Evolutionary conservation across 2,113 vertebrate genomes (phyloP), one percentile per base, ranked within the genome.

Genomic region (Mirounga angustirostris): DNA sequence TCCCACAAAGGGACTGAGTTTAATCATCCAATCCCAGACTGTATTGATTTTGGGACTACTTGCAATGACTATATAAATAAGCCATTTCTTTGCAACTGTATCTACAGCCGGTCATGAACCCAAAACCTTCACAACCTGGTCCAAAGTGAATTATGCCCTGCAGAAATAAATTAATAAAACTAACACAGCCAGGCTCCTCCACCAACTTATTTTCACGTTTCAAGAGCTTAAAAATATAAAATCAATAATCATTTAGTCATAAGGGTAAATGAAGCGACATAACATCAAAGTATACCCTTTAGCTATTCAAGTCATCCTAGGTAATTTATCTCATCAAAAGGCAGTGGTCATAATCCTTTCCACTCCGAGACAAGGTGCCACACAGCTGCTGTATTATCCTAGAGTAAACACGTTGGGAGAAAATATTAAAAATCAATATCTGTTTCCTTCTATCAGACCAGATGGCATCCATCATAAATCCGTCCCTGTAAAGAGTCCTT

Each of bases 191-290:
- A 69, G 98, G 97, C 99, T 99, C 99, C 99, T 99, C 98, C 97
- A 98, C 98, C 98, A 98, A 99, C 98, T 98, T 99, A 99, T 99
- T 99, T 99, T 99, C 99, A 99, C 99, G 98, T 99, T 99, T 99
- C 99, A 98, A 99, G 99, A 99, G 99, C 97, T 99, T 99, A 99
- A 99, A 99, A 99, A 99, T 99, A 99, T 99, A 99, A 99, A 99
- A 99, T 99, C 99, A 99, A 99, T 99, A 99, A 99, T 99, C 99
- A 99, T 99, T 99, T 99, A 99, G 99, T 99, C 99, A 99, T 99
- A 99, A 99, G 99, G 99, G 99, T 99, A 99, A 99, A 99, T 99
- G 99, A 99, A 99, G 99, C 98, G 97, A 99, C 99, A 99, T 99
- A 99, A 99, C 99, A 99, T 99, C 99, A 99, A 99, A 99, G 99